Base-by-base conservation (phyloP, 2,113 vertebrate genomes). In the Nasalis larvatus region DNA sequence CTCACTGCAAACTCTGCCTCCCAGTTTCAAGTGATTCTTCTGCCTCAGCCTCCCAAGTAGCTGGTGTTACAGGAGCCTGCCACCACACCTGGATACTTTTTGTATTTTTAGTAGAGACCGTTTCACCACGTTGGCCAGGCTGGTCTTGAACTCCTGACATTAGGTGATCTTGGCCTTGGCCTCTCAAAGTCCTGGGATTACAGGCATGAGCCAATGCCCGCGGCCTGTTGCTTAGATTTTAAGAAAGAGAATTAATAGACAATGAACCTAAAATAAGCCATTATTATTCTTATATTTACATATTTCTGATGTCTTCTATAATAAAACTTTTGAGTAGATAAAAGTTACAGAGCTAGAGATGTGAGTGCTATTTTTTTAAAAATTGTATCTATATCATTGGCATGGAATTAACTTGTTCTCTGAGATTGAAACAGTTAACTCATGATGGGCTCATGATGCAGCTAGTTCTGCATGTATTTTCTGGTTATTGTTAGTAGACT, bases 401-500 rank as follows among this genome's bases (percentile, higher is more conserved):
- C 13, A 42, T 86, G n/a, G 76, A 68, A 63, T 85, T 81, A 80
- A 84, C 47, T 76, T 37, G 30, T 30, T 25, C 30, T 89, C 74
- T 56, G 81, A 94, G 40, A n/a, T 10, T 5, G 91, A 95, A 92
- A 85, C 16, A 80, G 93, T 95, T 94, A 96, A 95, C 42, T 47
- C 14, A 47, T 21, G 86, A 56, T 77, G 42, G 37, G 27, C 8
- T 94, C 58, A 40, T 25, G 56, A 90, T n/a, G 30, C 73, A 91
- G 76, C 56, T 32, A 21, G 37, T 45, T 60, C 32, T 95, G 60
- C 52, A 8, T 71, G 80, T 80, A 58, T 89, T 97, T 96, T 95
- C 95, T 96, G 96, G 95, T 77, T 60, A 78, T 81, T 92, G 92
- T 96, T 87, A 54, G 94, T 81, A 73, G 87, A 68, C 32, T 49